These are phyloP conservation scores for Ichneumoninae sp. DNA, from an alignment of 2,888 invertebrate genomes.

Conservation along the genomic window DNA sequence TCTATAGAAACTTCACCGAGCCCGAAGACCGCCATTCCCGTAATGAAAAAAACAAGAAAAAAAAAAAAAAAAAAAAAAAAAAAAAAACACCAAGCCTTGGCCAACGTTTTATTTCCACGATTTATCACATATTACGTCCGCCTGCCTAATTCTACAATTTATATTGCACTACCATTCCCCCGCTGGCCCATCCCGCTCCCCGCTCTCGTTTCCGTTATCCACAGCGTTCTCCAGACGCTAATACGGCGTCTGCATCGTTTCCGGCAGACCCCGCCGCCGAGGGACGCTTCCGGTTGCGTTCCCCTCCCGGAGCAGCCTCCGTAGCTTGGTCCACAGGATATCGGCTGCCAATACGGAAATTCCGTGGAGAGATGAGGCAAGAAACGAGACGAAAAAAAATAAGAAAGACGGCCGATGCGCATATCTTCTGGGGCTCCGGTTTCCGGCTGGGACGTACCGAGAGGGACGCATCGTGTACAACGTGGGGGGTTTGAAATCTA, in stretches of 20 bases:
- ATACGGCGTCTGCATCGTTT: constrained; percentile 36
- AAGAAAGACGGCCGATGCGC: constrained; percentile 32
- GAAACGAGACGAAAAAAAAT: constrained; percentile 1
- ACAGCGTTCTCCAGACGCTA: constrained; percentile 21
- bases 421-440: constrained; percentile 18
- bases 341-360: constrained; percentile 62
- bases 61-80: not conserved
- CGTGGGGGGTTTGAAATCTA: constrained; percentile 2
- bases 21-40: not conserved
- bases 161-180: not conserved
- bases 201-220: constrained; percentile 17
- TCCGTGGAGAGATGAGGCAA: constrained; percentile 26
- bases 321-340: constrained; percentile 25
- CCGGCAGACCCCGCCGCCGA: constrained; percentile 20
- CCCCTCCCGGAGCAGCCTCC: not conserved
- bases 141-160: constrained; percentile 28
- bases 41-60: not conserved
- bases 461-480: not conserved
- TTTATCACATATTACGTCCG: constrained; percentile 21
- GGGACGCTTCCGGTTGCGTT: constrained; percentile 46
- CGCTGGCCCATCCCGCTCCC: not conserved
- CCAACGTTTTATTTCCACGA: constrained; percentile 31
- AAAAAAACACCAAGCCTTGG: not conserved
- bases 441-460: constrained; percentile 33
- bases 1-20: constrained; percentile 6